phyloP scores from a whole-genome alignment of 2,797 vertebrate species.

The Aplochiton taeniatus region DNA sequence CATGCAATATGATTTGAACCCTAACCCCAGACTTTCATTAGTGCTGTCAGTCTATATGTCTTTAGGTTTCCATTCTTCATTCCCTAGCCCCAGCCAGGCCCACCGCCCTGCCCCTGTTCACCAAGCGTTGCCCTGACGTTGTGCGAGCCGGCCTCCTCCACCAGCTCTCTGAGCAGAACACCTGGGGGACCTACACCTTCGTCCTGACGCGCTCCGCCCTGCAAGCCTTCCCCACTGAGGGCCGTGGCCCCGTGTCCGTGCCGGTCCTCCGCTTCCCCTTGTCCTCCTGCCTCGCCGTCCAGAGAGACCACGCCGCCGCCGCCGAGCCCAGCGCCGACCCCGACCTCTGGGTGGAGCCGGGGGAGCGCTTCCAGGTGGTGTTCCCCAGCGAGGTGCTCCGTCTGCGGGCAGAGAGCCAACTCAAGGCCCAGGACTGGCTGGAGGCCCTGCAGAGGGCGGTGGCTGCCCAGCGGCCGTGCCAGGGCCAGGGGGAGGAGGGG shows the following conservation, averaged over 20 bases:
- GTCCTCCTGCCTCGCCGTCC: conserved; percentile 83
- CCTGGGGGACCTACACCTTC: conserved; percentile 93
- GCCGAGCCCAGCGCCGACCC: conserved; percentile 50
- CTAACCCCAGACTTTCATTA: no score
- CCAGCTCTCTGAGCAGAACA: conserved; percentile 86
- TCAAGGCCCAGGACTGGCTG: conserved; percentile 90
- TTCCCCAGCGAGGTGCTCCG: conserved; percentile 87
- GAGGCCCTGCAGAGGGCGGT: conserved; percentile 81
- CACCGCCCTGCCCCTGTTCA: conserved; percentile 78
- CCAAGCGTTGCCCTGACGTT: conserved; percentile 80
- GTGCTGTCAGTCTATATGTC: no score
- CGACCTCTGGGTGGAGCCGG: conserved; percentile 8
- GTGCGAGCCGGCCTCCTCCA: conserved; percentile 88
- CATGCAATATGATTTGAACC: no score
- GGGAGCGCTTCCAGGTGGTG: conserved; percentile 85
- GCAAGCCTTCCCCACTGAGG: conserved; percentile 86
- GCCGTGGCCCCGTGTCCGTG: conserved; percentile 84
- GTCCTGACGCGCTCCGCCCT: conserved; percentile 85
- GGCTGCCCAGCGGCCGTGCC: conserved; percentile 66
- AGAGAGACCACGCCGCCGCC: conserved; percentile 77
- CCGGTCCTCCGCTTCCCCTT: conserved; percentile 84
- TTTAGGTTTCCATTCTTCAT: conserved; percentile 6
- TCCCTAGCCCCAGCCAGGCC: conserved; percentile 61
- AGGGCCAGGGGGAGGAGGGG: conserved; percentile 61
- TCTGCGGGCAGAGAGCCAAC: conserved; percentile 82